These are phyloP conservation scores for Nasonia vitripennis DNA, from an alignment of 1,140 invertebrate species.

Conservation along the genomic window DNA sequence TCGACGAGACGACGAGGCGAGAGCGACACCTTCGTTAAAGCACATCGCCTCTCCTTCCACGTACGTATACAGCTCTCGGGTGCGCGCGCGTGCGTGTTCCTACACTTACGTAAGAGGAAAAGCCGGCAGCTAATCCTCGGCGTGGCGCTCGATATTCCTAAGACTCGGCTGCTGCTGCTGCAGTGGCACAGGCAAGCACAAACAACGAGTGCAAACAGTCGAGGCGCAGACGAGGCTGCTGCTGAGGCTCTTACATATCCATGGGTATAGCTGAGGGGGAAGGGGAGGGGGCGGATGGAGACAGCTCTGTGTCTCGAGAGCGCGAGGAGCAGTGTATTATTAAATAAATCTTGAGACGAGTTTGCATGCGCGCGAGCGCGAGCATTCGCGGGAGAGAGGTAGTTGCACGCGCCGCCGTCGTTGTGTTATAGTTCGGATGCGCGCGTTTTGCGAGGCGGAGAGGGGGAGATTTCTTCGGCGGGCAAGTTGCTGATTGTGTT, in stretches of 20 bases:
- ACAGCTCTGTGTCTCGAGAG: constrained; percentile 6
- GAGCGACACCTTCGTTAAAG: constrained; percentile 49
- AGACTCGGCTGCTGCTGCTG: neutral
- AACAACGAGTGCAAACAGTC: constrained; percentile 7
- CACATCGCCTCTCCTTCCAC: neutral
- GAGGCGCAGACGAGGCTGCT: neutral
- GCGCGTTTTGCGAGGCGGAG: neutral
- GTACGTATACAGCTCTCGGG: neutral
- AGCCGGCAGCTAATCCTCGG: constrained; percentile 4
- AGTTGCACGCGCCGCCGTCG: neutral
- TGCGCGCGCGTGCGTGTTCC: neutral
- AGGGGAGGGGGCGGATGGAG: neutral
- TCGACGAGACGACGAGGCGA: neutral
- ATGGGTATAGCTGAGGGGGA: neutral
- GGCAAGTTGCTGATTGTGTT: neutral
- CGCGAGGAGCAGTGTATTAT: constrained; percentile 14
- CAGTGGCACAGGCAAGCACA: constrained; percentile 18
- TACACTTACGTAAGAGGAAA: constrained; percentile 14
- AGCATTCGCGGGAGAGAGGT: neutral
- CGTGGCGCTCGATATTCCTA: constrained; percentile 44
- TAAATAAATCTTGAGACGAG: neutral
- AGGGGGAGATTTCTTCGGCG: neutral
- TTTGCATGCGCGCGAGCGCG: neutral
- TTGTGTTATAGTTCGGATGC: neutral
- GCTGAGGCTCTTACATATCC: neutral